Evolutionary conservation across 2,888 invertebrate species (phyloP), one percentile per base, ranked within the genome.

Genomic region (Drosophila austrosaltans): DNA sequence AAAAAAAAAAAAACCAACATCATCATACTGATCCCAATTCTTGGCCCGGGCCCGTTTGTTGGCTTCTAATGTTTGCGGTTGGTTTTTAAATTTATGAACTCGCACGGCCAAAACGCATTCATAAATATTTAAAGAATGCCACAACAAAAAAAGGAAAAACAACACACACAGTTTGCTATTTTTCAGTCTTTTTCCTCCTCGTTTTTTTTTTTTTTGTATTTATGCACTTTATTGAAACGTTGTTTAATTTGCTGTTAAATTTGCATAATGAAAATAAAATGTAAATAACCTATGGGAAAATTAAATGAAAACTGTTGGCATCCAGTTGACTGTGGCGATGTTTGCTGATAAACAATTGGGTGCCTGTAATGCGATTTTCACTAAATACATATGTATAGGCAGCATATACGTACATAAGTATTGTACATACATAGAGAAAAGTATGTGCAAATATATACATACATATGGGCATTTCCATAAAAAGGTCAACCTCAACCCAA

Each of bases 61-160:
- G 48, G 16, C 48, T 48, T 48, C 48, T 48, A 48, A 48, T 48
- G 25, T 48, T 48, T 48, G 48, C 10, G 48, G 22, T 48, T 48
- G 48, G 48, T 48, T 48, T 48, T 48, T 48, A 48, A 48, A 48
- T 48, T 48, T 48, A 48, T 48, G 48, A 48, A 48, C 48, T 48
- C 10, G 22, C 10, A 22, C 8, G 7, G 30, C 58, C 22, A 57
- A 20, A 58, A 20, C 48, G 53, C 28, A 28, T 42, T 56, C 54
- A 60, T 72, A 65, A 72, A 72, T 65, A 57, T 48, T 72, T 65
- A 54, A 54, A 54, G 32, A 16, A 72, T 64, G 53, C 32, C 36
- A 65, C 39, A 65, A 65, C 53, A 72, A 48, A 8, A 48, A 8
- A 8, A 16, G 16, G 16, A 16, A 16, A 16, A 16, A 16, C 16